A percentile compares a stretch with the other conserved stretches of the same genome.
These are phyloP conservation scores for Andricus grossulariae DNA, from an alignment of 1,140 invertebrate species.

Conservation along the genomic window DNA sequence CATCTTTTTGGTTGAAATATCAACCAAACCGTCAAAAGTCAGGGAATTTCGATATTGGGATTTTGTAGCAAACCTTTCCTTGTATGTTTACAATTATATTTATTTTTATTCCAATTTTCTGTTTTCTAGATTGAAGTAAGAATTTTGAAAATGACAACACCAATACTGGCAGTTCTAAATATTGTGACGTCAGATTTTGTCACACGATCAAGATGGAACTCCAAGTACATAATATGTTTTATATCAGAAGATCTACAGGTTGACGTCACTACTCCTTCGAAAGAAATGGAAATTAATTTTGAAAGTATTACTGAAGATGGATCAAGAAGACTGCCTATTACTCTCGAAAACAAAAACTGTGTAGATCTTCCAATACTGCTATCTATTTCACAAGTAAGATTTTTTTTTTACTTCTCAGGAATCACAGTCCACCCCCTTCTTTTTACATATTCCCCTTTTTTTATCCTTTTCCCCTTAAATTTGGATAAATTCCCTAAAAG, in stretches of 20 bases:
- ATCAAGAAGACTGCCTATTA: slow-evolving; percentile 54
- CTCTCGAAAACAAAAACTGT: slow-evolving; percentile 67
- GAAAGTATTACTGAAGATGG: slow-evolving; percentile 56
- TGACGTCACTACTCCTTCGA: slow-evolving; percentile 46
- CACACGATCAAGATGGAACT: slow-evolving; percentile 59
- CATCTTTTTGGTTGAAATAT: too few species aligned
- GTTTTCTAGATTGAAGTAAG: slow-evolving; percentile 62
- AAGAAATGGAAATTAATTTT: slow-evolving; percentile 60
- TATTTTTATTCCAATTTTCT: slow-evolving; percentile 26
- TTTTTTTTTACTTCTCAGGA: slow-evolving; percentile 12
- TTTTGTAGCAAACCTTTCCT: too few species aligned
- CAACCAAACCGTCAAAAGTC: too few species aligned
- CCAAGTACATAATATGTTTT: slow-evolving; percentile 69
- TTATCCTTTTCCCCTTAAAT: too few species aligned
- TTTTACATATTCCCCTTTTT: too few species aligned
- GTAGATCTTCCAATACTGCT: slow-evolving; percentile 60
- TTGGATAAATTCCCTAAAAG: neutral
- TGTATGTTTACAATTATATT: slow-evolving; percentile 4
- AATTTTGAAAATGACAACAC: slow-evolving; percentile 62
- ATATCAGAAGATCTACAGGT: slow-evolving; percentile 66
- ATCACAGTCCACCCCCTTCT: too few species aligned
- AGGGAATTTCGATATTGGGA: too few species aligned
- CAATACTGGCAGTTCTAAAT: slow-evolving; percentile 60
- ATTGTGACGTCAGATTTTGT: slow-evolving; percentile 67
- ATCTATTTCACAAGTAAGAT: slow-evolving; percentile 60